A percentile compares a stretch with the other conserved stretches of the same genome.
Conservation (phyloP, 2,797 vertebrate species). For the Lepus townsendii region DNA sequence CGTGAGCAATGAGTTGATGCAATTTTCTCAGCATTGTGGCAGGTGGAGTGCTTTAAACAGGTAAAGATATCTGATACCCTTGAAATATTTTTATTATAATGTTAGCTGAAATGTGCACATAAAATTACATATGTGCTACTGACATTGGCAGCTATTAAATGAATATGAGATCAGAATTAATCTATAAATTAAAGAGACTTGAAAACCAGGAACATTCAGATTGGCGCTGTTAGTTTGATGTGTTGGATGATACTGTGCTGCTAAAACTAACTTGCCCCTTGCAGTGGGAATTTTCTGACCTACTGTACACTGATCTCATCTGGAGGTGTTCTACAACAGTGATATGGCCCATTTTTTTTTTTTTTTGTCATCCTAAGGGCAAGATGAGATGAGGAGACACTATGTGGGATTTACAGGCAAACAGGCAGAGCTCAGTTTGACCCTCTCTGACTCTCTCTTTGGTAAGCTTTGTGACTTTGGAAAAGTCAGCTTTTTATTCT, state of each 20-base stretch:
- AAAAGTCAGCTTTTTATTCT: neutral
- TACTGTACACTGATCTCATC: neutral
- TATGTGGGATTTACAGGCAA: neutral
- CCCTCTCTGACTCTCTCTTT: neutral
- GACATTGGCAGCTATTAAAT: neutral
- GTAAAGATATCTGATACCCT: neutral
- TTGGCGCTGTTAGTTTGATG: neutral
- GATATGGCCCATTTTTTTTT: neutral
- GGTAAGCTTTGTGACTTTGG: neutral
- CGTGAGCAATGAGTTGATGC: neutral
- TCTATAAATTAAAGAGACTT: neutral
- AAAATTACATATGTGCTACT: neutral
- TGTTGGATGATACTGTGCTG: neutral
- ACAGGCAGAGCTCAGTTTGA: neutral
- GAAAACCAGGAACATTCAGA: neutral
- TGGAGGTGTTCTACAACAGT: neutral
- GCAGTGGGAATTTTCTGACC: neutral
- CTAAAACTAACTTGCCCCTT: neutral
- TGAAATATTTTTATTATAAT: conserved; percentile 17
- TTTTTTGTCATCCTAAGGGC: neutral
- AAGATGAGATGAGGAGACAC: neutral
- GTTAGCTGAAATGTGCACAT: conserved; percentile 15
- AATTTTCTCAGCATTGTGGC: neutral
- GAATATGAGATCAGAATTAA: neutral
- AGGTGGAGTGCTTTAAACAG: neutral